Conservation (phyloP, 2,797 vertebrate species). For the Cynodonichthys magdalenae region DNA sequence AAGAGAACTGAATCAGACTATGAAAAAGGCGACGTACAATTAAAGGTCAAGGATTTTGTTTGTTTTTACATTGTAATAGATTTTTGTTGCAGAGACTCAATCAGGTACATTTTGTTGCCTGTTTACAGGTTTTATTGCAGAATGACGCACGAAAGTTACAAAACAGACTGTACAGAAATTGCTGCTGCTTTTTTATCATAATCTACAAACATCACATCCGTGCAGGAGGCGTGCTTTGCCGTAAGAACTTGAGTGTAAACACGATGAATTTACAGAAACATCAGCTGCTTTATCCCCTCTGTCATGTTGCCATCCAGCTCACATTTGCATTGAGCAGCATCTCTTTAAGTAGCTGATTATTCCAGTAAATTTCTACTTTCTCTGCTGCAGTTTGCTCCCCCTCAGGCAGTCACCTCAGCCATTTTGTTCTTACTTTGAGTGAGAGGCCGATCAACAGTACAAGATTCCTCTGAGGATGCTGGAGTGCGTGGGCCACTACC, state of each 20-base stretch:
- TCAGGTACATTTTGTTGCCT: constrained; percentile 21
- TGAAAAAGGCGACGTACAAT: constrained; percentile 1
- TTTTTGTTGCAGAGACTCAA: constrained; percentile 18
- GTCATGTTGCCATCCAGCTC: constrained; percentile 11
- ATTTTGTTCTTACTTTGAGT: constrained; percentile 75
- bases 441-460: constrained; percentile 63
- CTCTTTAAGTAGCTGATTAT: constrained; percentile 52
- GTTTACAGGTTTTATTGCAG: constrained; percentile 5
- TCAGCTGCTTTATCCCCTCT: constrained; percentile 13
- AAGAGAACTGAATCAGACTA: constrained; percentile 8
- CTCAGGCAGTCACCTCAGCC: constrained; percentile 65
- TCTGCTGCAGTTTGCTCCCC: constrained; percentile 23
- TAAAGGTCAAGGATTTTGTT: constrained; percentile 52
- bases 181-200: too few relatives aligned
- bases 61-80: constrained; percentile 30
- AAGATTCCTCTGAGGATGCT: constrained; percentile 71
- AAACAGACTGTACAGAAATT: background rate
- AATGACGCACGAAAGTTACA: constrained; percentile 5
- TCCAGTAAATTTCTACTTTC: constrained; percentile 40
- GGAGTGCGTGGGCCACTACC: constrained; percentile 77
- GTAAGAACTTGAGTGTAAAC: constrained; percentile 9
- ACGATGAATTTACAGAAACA: constrained; percentile 5
- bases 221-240: background rate
- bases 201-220: constrained; percentile 3
- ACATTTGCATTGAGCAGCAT: constrained; percentile 36